These are phyloP conservation scores for Atopsyche davidsoni DNA, from an alignment of 1,140 invertebrate species.

Conservation along the genomic window DNA sequence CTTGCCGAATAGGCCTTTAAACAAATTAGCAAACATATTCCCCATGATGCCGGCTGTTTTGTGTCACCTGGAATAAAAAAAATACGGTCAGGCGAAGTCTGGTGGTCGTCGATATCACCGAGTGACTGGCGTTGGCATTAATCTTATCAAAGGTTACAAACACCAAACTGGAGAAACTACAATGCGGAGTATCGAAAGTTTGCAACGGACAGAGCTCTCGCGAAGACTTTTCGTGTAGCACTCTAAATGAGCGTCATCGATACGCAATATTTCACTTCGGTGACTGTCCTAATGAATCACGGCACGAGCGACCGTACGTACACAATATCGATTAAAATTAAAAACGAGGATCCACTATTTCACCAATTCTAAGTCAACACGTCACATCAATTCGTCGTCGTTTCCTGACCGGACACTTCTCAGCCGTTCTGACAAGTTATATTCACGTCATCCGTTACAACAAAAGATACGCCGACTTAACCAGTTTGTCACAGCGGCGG, in stretches of 20 bases:
- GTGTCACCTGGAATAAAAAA: constrained; percentile 30
- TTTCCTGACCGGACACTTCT: too few relatives aligned
- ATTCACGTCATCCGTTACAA: constrained; percentile 13
- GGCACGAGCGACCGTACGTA: constrained; percentile 11
- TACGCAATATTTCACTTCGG: constrained; percentile 16
- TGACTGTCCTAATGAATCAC: constrained; percentile 20
- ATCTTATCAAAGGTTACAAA: too few relatives aligned
- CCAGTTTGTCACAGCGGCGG: constrained; percentile 27
- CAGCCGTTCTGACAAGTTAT: neutral
- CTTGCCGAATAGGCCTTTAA: constrained; percentile 96
- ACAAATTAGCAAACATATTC: constrained; percentile 81
- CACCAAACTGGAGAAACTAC: too few relatives aligned
- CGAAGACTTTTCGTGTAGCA: neutral
- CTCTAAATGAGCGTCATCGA: neutral
- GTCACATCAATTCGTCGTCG: too few relatives aligned
- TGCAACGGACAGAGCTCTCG: neutral
- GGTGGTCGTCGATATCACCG: too few relatives aligned
- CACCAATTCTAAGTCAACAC: neutral
- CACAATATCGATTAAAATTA: constrained; percentile 20
- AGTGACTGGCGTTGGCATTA: too few relatives aligned
- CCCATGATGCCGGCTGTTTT: constrained; percentile 62
- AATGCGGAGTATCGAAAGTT: too few relatives aligned
- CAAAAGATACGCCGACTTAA: constrained; percentile 25
- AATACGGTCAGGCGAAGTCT: constrained; percentile 10
- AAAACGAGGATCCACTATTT: constrained; percentile 3